A percentile compares a stretch with the other conserved stretches of the same genome.
Evolutionary conservation across 64 coral and sea anemone species (phyloP).

Genomic region (Anthopleura sola): DNA sequence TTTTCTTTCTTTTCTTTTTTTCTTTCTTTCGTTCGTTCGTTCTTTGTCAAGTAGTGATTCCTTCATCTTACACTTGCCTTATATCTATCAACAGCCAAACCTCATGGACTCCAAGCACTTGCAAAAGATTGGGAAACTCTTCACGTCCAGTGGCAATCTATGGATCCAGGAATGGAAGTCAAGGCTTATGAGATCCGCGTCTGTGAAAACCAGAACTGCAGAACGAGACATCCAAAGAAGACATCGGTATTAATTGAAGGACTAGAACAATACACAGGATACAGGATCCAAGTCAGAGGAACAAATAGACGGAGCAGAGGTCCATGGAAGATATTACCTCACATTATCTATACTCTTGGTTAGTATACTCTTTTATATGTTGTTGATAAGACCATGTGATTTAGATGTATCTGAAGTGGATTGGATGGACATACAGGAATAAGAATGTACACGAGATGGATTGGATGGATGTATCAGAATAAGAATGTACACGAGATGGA

Average conservation of each 20-base stretch:
- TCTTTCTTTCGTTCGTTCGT: neutral
- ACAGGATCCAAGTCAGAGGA: conserved; percentile 43
- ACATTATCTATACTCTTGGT: conserved; percentile 37
- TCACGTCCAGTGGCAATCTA: conserved; percentile 32
- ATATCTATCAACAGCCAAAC: neutral
- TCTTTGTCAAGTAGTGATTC: neutral
- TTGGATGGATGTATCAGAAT: too few relatives aligned
- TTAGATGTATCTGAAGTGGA: too few relatives aligned
- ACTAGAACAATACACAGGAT: conserved; percentile 46
- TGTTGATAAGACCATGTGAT: too few relatives aligned
- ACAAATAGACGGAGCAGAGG: conserved; percentile 37
- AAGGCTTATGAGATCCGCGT: conserved; percentile 26
- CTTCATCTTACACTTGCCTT: neutral
- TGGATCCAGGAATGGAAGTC: conserved; percentile 26
- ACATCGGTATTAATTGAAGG: conserved; percentile 5
- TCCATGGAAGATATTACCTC: conserved; percentile 24
- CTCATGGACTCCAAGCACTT: neutral
- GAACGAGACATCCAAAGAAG: neutral
- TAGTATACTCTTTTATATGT: neutral
- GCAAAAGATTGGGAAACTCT: conserved; percentile 32
- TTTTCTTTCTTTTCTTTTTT: neutral
- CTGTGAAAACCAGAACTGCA: conserved; percentile 19
- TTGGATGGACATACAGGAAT: too few relatives aligned
- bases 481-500: too few relatives aligned
- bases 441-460: too few relatives aligned